phyloP scores from a whole-genome alignment of 2,797 vertebrate genomes.

The Eulemur mongoz region DNA sequence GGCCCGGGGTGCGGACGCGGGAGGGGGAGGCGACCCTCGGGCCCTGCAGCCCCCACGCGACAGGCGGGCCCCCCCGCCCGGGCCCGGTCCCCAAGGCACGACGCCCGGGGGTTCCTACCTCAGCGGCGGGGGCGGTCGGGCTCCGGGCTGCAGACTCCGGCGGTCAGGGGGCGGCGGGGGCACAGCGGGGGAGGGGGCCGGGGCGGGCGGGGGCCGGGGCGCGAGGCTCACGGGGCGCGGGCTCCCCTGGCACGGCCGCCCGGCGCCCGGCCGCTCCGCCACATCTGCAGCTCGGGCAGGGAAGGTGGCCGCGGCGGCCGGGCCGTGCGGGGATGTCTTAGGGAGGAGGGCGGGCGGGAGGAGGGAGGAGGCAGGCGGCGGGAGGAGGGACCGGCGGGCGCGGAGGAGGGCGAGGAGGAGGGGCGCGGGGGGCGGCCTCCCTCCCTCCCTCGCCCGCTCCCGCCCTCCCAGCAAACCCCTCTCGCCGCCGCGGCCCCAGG shows the following conservation, averaged over 20 bases:
- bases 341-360: slow-evolving; percentile 65
- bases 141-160: slow-evolving; percentile 67
- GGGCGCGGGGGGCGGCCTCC: slow-evolving; percentile 72
- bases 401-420: slow-evolving; percentile 71
- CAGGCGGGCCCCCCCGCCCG: neutral
- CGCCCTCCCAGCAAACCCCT: slow-evolving; percentile 67
- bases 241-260: slow-evolving; percentile 80
- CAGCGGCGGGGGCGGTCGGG: slow-evolving; percentile 49
- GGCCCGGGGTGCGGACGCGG: slow-evolving; percentile 62
- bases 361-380: slow-evolving; percentile 53
- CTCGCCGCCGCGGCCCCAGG: slow-evolving; percentile 73
- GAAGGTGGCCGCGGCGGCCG: slow-evolving; percentile 66
- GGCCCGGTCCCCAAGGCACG: neutral
- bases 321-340: slow-evolving; percentile 72
- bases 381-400: slow-evolving; percentile 61
- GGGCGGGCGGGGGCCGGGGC: slow-evolving; percentile 63
- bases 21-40: slow-evolving; percentile 56
- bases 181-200: slow-evolving; percentile 40
- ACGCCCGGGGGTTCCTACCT: slow-evolving; percentile 66
- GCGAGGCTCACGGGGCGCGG: slow-evolving; percentile 70
- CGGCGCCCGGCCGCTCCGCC: slow-evolving; percentile 84
- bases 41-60: neutral
- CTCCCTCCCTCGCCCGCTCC: slow-evolving; percentile 35
- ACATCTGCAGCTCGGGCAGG: slow-evolving; percentile 83
- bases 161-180: slow-evolving; percentile 48